Evolutionary conservation across 1,140 invertebrate species (phyloP), one percentile per base, ranked within the genome.

Genomic region (Sminthurinus signatus): DNA sequence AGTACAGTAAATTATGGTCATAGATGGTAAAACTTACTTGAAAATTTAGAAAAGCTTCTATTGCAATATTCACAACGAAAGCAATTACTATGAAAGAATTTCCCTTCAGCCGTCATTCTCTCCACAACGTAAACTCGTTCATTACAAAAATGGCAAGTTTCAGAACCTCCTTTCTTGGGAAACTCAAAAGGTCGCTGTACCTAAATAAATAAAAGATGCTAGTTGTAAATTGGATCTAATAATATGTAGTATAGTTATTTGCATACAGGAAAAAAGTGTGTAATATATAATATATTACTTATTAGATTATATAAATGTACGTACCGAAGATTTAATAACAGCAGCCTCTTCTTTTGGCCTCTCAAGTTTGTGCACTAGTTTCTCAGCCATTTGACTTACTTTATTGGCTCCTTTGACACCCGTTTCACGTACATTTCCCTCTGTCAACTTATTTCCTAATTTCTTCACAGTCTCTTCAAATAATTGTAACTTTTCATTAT

Each of bases 91-190:
- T 95, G 91, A 76, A 94, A 91, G 73, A 89, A 88, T 72, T 86
- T 83, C 43, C 88, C 89, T 79, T 93, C 90, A 4, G 90, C 87
- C 73, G 82, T 88, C 70, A 91, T 81, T 62, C 88, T 81, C 76
- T 95, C 91, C 84, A 93, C 89, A 17, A 93, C 79, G 75, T 94
- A 94, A 29, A 94, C 91, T 17, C 88, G 81, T 76, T 91, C 89
- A 62, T 84, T 81, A 77, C 91, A 95, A 78, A 92, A 91, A 76
- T 90, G 87, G 75, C 91, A 94, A 67, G 83, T 81, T 76, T 91
- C 88, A 29, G 86, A 88, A 52, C 81, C 84, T 42, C 82, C 82
- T 76, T 84, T 83, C 23, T 81, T 78, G 32, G 82, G 83, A 58
- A 86, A 76, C 21, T 78, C 77, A 65, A 85, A 78, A 42, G 81